Evolutionary conservation across 2,888 invertebrate species (phyloP).

Genomic region (Agonopterix subpropinquella): DNA sequence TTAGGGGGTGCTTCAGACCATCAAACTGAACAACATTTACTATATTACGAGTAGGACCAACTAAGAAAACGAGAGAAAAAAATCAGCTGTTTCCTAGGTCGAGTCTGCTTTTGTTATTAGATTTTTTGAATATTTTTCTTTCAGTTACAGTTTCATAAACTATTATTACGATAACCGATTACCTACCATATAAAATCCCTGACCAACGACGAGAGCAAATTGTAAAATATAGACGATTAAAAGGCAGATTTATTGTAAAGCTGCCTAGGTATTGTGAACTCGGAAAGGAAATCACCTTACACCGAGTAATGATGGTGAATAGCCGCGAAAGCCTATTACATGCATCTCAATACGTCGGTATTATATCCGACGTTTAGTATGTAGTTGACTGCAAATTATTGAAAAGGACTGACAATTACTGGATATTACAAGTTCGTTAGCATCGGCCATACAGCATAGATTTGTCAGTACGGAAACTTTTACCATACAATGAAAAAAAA

Average conservation of each 20-base stretch:
- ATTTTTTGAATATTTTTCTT: too few relatives aligned
- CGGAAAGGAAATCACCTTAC: conserved; percentile 40
- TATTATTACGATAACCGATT: conserved; percentile 10
- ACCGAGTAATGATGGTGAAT: conserved; percentile 45
- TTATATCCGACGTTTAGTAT: conserved; percentile 42
- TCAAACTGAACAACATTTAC: too few relatives aligned
- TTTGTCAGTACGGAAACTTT: too few relatives aligned
- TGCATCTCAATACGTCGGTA: conserved; percentile 41
- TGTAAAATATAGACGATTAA: conserved; percentile 57
- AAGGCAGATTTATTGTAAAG: conserved; percentile 44
- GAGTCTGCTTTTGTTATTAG: too few relatives aligned
- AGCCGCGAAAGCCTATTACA: conserved; percentile 46
- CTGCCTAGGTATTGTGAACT: conserved; percentile 25
- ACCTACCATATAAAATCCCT: conserved; percentile 29
- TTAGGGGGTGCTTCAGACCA: too few relatives aligned
- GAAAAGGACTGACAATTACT: conserved; percentile 6
- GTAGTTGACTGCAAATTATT: conserved; percentile 38
- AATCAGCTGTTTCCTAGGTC: too few relatives aligned
- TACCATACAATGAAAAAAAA: too few relatives aligned
- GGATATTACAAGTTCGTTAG: too few relatives aligned
- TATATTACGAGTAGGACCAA: too few relatives aligned
- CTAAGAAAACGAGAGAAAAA: too few relatives aligned
- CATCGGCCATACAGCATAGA: too few relatives aligned
- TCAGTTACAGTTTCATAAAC: too few relatives aligned
- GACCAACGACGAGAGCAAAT: conserved; percentile 46